Percentiles rank a stretch among this genome's conserved stretches.
phyloP scores from a whole-genome alignment of 2,888 invertebrate species.

The Melanostoma scalare region DNA sequence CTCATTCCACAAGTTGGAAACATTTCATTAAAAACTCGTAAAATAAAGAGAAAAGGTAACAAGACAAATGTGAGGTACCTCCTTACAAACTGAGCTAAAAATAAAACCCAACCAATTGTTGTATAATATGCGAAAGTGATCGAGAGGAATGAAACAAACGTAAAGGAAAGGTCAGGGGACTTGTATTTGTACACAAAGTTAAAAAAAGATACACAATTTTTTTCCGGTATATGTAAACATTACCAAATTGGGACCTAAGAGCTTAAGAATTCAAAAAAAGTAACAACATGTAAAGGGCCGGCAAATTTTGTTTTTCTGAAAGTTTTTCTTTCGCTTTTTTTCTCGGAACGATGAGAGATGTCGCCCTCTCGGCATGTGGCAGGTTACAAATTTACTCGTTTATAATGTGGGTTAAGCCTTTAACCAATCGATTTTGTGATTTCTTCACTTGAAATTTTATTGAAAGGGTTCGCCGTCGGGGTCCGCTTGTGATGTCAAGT shows the following conservation, averaged over 20 bases:
- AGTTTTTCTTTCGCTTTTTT: not conserved
- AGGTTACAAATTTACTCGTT: conserved; percentile 22
- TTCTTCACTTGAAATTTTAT: not conserved
- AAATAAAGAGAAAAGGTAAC: conserved; percentile 1
- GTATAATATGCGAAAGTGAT: conserved; percentile 68
- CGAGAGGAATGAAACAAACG: not conserved
- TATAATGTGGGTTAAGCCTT: conserved; percentile 53
- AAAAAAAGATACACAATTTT: not conserved
- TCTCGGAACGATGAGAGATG: conserved; percentile 1
- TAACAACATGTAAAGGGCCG: conserved; percentile 7
- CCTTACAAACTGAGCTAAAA: conserved; percentile 40
- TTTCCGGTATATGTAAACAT: conserved; percentile 13
- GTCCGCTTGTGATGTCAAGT: not conserved
- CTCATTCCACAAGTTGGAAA: too few relatives aligned
- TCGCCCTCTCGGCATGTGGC: not conserved
- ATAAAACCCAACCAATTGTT: conserved; percentile 42
- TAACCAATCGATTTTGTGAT: not conserved
- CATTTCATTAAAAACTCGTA: not conserved
- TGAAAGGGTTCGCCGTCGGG: not conserved
- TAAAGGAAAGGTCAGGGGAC: conserved; percentile 54
- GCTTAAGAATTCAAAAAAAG: conserved; percentile 1
- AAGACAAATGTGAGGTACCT: conserved; percentile 7
- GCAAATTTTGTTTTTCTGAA: conserved; percentile 3
- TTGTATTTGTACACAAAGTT: conserved; percentile 10
- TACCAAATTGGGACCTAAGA: conserved; percentile 26